These are phyloP conservation scores for Scelioninae gen. 1 DNA, from an alignment of 2,888 invertebrate genomes.

Conservation along the genomic window DNA sequence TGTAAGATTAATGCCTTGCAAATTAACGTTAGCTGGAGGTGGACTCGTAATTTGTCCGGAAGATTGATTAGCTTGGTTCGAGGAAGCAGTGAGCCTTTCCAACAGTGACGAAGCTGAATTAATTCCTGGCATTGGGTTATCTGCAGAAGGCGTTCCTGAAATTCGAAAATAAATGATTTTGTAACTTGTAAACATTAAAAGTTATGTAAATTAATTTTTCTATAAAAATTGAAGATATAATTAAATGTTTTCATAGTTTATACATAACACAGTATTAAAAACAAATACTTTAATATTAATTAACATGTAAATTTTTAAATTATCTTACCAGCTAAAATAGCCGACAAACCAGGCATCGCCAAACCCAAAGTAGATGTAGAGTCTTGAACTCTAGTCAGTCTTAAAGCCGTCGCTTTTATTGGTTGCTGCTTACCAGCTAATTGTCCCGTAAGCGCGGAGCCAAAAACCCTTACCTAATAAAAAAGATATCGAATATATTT, in stretches of 20 bases:
- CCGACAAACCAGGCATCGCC: conserved; percentile 87
- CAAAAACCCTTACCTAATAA: conserved; percentile 80
- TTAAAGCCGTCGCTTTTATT: conserved; percentile 85
- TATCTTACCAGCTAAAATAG: conserved; percentile 85
- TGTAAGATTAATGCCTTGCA: conserved; percentile 90
- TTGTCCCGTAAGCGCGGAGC: conserved; percentile 81
- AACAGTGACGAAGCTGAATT: conserved; percentile 85
- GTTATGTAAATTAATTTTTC: no score
- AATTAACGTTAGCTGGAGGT: conserved; percentile 85
- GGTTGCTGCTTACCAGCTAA: conserved; percentile 83
- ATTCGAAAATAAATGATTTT: conserved; percentile 22
- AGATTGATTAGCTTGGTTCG: conserved; percentile 80
- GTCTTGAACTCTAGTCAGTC: conserved; percentile 84
- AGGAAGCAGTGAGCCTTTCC: conserved; percentile 85
- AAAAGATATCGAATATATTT: not conserved
- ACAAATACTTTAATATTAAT: no score
- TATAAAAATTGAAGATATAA: no score
- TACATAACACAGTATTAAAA: no score
- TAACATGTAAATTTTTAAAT: no score
- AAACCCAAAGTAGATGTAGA: conserved; percentile 85
- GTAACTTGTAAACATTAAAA: no score
- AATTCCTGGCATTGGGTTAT: conserved; percentile 86
- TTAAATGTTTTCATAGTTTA: no score
- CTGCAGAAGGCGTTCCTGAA: conserved; percentile 86
- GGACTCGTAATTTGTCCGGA: conserved; percentile 88